These are phyloP conservation scores for Pangasius djambal DNA, from an alignment of 2,797 vertebrate species.

Conservation along the genomic window DNA sequence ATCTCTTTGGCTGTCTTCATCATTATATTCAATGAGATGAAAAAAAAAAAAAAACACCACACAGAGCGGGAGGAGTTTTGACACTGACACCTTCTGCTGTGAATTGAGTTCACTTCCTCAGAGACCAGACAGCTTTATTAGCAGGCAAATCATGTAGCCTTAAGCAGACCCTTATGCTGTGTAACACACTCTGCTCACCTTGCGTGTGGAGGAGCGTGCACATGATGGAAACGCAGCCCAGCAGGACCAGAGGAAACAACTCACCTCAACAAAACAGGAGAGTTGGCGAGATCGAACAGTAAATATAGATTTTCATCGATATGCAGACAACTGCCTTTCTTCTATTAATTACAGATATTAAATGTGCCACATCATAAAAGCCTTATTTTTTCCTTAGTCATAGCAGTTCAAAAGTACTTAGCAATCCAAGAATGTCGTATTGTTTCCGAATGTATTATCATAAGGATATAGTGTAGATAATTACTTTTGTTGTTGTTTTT, in stretches of 20 bases:
- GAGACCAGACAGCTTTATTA: slow-evolving; percentile 46
- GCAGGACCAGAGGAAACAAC: slow-evolving; percentile 22
- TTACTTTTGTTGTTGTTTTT: background rate
- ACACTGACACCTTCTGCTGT: slow-evolving; percentile 25
- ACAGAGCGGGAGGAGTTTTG: background rate
- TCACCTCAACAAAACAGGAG: background rate
- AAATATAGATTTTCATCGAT: background rate
- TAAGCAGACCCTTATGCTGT: slow-evolving; percentile 42
- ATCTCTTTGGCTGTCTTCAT: background rate
- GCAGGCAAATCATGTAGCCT: slow-evolving; percentile 46
- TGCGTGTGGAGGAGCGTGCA: slow-evolving; percentile 43
- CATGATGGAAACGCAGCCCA: slow-evolving; percentile 41
- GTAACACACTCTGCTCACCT: slow-evolving; percentile 42
- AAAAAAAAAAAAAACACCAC: background rate
- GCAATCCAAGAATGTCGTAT: background rate
- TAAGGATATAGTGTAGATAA: background rate
- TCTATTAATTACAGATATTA: background rate
- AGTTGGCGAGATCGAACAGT: background rate
- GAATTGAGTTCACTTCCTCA: slow-evolving; percentile 36
- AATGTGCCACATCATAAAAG: too few species aligned
- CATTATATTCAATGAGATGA: slow-evolving; percentile 5
- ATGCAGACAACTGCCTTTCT: background rate
- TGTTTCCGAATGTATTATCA: background rate
- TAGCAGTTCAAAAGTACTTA: background rate
- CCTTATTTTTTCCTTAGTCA: background rate